Base-by-base conservation (phyloP, 2,113 vertebrate genomes). In the Uria lomvia region DNA sequence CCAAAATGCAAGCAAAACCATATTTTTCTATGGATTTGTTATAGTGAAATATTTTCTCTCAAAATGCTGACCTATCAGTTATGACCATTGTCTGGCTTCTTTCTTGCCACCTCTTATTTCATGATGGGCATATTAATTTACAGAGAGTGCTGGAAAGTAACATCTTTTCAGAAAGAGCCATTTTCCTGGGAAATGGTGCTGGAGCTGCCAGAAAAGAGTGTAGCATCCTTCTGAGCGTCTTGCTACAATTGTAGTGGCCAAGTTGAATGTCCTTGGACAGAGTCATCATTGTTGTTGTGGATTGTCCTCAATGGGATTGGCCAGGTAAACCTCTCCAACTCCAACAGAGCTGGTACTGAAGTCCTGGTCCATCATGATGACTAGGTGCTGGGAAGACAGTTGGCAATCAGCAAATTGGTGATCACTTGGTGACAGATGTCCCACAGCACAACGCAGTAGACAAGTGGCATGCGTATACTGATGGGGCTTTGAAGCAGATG, bases 181-280 rank as follows among this genome's bases (percentile, higher is more conserved):
- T 75, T 72, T 65, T 36, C 11, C 60, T 22, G 21, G 17, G 32
- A 60, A 78, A 22, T 22, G 21, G 38, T 45, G 6, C 21, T 67
- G 21, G n/a, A 67, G 22, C 6, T 88, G 16, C 32, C n/a, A 82
- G 70, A 38, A 74, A 75, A n/a, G 4, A 47, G 2, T 0, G 1
- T 16, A 63, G 0, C 22, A 53, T n/a, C 17, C 14, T 86, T 74
- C 67, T 68, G 27, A 66, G 11, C 17, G 84, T 79, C 45, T 76
- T 10, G 32, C 30, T 19, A 22, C 7, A 45, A 0, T 11, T 53
- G 0, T 7, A 11, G 34, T 30, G 53, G 10, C 18, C 21, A 18
- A 56, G 16, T 13, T 30, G 18, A 86, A 65, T 24, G 15, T 12
- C 23, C 60, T 71, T 2, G 0, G 43, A 85, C 32, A 36, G 13